Evolutionary conservation across 2,888 invertebrate genomes (phyloP), one percentile per base, ranked within the genome.

Genomic region (Troilus luridus): DNA sequence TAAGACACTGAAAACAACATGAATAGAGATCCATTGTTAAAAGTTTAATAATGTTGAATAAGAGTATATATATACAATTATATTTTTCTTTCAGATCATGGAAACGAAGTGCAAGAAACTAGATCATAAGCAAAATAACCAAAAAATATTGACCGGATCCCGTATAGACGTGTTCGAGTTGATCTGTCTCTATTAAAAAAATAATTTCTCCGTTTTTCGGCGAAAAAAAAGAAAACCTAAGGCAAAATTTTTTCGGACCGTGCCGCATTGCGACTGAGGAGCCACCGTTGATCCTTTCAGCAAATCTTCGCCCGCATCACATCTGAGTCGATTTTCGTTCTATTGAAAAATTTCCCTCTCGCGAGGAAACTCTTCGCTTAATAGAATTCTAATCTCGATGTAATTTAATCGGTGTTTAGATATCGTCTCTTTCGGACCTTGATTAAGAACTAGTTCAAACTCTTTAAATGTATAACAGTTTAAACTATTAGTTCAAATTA

Each of bases 241-340:
- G 27, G 72, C 72, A 1, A 19, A 41, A 7, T 17, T 77, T 77
- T 77, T 27, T 17, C 17, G 72, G 19, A 27, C 72, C 72, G 41
- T 77, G 72, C 72, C 72, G 72, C 72, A 77, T 41, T 77, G 72
- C 72, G 72, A 27, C 41, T 77, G 17, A 77, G 72, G 72, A 41
- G 72, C 27, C 72, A 17, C 41, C 1, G 72, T 9, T 77, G 24
- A 12, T 77, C 72, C 72, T 77, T 77, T 77, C 27, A 12, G 72
- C 41, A 77, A 77, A 77, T 77, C 72, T 77, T 77, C 72, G 72
- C 7, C 72, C 72, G 14, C 41, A 41, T 41, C 41, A 27, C 72
- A 77, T 77, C 72, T 41, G 14, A 77, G 17, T 27, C 17, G 27
- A 17, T 77, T 77, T 77, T 41, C 72, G 41, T 41, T 77, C 19